Base-by-base conservation (phyloP, 1,140 invertebrate genomes). In the Drosophila bocqueti region DNA sequence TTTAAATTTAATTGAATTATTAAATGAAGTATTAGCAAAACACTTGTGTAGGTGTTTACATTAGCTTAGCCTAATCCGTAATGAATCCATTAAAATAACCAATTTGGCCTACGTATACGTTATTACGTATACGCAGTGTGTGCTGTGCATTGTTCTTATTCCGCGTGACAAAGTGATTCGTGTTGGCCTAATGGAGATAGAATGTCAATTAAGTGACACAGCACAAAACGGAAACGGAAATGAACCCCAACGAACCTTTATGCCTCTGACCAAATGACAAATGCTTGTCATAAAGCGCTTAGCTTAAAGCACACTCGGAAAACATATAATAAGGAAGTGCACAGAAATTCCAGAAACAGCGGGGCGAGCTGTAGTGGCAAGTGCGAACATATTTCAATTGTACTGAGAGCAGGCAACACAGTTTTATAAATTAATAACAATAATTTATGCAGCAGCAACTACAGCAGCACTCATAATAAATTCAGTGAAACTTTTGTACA, bases 391-490 rank as follows among this genome's bases (percentile, higher is more conserved):
- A 81, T 87, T 81, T 87, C 73, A 74, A 80, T 80, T 89, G 83
- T 80, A 54, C 59, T 63, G 49, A 47, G 71, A 26, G 54, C 65
- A 64, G 81, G 77, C 62, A 87, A 55, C 73, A 55, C 63, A 90
- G 67, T 81, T 89, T 87, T 87, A 74, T 89, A 89, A 87, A 87
- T 87, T 89, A 87, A 89, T 89, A 87, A 90, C 77, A 87, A 84
- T 84, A 89, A 89, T 87, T 84, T 87, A 87, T 84, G 77, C 84
- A 87, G 73, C 74, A 61, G 75, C 76, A 69, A 81, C 76, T 78
- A 81, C 81, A 89, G 74, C 83, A 47, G 72, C 79, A 61, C 74
- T 87, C 81, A 81, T 89, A 87, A 87, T 87, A 87, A 83, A 87
- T 87, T 89, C 84, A 77, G 68, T 55, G 55, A 74, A 87, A 79